Conservation (phyloP, 2,888 invertebrate species). For the Panzeria rudis region DNA sequence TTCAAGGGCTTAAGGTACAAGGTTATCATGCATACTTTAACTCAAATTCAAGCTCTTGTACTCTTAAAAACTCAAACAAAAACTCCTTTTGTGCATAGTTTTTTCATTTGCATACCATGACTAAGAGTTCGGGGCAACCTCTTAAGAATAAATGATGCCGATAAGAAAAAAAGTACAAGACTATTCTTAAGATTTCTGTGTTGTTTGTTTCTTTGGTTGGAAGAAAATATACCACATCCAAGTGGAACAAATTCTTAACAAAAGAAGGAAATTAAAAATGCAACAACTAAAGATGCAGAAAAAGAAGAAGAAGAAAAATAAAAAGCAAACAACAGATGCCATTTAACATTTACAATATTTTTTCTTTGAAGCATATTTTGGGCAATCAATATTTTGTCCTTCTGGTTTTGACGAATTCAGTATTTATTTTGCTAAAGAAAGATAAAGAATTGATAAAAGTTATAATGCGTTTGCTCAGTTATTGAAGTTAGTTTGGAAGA, state of each 20-base stretch:
- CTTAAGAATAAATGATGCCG: constrained; percentile 45
- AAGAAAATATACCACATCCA: constrained; percentile 27
- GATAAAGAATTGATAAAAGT: not conserved
- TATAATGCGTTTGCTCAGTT: not conserved
- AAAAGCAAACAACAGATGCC: constrained; percentile 46
- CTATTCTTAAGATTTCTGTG: constrained; percentile 13
- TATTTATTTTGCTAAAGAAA: too few relatives aligned
- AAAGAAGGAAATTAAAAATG: constrained; percentile 60
- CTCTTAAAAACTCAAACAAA: not conserved
- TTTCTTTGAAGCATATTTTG: constrained; percentile 41
- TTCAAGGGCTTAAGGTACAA: constrained; percentile 37
- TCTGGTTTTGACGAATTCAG: not conserved
- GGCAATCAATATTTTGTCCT: not conserved
- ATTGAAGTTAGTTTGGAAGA: not conserved
- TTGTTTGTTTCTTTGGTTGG: not conserved
- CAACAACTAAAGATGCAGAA: constrained; percentile 33
- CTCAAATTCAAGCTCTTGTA: constrained; percentile 21
- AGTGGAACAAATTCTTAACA: constrained; percentile 43
- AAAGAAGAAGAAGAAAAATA: not conserved
- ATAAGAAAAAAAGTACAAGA: constrained; percentile 40
- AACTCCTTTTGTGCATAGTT: not conserved
- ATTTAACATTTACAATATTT: constrained; percentile 22
- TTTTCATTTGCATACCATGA: constrained; percentile 55
- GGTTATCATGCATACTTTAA: constrained; percentile 57
- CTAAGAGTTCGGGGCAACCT: constrained; percentile 38